Percentiles rank a stretch among this genome's conserved stretches.
Evolutionary conservation across 2,113 vertebrate species (phyloP).

Genomic region (Thamnophis sirtalis): DNA sequence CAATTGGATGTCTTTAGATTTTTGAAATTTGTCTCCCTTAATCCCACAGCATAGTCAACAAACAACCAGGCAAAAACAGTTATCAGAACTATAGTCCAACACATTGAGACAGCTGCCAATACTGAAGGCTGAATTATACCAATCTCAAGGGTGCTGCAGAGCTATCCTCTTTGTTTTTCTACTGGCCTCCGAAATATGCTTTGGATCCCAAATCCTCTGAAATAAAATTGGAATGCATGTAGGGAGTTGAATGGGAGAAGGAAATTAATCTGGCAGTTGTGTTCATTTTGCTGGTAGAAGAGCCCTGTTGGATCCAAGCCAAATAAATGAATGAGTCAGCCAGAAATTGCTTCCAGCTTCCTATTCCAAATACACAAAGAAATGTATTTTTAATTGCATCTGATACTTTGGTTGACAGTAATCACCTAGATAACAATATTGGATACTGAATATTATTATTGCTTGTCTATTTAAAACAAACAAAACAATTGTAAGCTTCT

Average conservation of each 20-base stretch:
- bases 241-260: background rate
- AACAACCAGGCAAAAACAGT: background rate
- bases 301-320: background rate
- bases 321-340: constrained; percentile 51
- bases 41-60: background rate
- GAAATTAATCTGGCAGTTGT: background rate
- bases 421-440: constrained; percentile 29
- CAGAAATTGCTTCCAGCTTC: constrained; percentile 52
- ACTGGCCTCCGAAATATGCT: background rate
- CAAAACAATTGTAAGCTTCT: background rate
- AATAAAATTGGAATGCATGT: background rate
- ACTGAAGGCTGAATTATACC: background rate
- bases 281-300: background rate
- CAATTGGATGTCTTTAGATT: background rate
- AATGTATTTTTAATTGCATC: constrained; percentile 30
- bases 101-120: background rate
- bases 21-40: background rate
- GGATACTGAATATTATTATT: background rate
- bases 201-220: background rate
- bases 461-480: background rate
- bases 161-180: background rate
- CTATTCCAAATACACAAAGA: constrained; percentile 38
- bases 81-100: background rate
- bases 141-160: background rate
- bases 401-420: constrained; percentile 27